Evolutionary conservation across 2,888 invertebrate genomes (phyloP).

Genomic region (Nomada ruficornis): DNA sequence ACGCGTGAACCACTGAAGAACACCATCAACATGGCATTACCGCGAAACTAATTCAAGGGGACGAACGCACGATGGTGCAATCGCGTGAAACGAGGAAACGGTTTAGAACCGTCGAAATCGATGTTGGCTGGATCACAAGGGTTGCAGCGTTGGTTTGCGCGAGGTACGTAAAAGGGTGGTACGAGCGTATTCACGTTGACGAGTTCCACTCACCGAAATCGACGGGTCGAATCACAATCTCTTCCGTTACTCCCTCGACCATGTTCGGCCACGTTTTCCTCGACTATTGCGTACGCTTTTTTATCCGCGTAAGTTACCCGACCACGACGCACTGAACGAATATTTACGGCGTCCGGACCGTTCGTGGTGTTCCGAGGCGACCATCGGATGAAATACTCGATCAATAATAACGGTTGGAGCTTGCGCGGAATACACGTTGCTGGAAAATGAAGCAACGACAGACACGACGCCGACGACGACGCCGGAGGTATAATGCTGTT

Average conservation of each 20-base stretch:
- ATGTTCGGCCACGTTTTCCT: conserved; percentile 75
- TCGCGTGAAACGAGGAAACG: neutral
- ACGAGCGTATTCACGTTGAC: neutral
- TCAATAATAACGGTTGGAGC: conserved; percentile 79
- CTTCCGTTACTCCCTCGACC: conserved; percentile 80
- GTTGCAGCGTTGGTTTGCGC: too few relatives aligned
- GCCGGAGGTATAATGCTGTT: conserved; percentile 24
- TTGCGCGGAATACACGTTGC: conserved; percentile 75
- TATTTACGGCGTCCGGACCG: conserved; percentile 78
- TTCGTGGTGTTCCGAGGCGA: conserved; percentile 70
- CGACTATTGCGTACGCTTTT: conserved; percentile 36
- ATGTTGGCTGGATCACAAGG: conserved; percentile 10
- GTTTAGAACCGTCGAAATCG: conserved; percentile 14
- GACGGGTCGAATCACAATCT: conserved; percentile 81
- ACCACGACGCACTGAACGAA: conserved; percentile 64
- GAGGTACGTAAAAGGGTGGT: neutral
- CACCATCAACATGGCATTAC: neutral
- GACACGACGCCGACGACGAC: conserved; percentile 31
- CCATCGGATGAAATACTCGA: conserved; percentile 69
- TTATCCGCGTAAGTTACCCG: conserved; percentile 54
- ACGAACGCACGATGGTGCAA: conserved; percentile 7
- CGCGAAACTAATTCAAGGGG: neutral
- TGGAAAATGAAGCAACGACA: conserved; percentile 41
- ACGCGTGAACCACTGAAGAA: neutral
- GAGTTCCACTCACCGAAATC: conserved; percentile 79